Evolutionary conservation across 1,140 invertebrate species (phyloP), one percentile per base, ranked within the genome.

Genomic region (Drosophila equinoxialis): DNA sequence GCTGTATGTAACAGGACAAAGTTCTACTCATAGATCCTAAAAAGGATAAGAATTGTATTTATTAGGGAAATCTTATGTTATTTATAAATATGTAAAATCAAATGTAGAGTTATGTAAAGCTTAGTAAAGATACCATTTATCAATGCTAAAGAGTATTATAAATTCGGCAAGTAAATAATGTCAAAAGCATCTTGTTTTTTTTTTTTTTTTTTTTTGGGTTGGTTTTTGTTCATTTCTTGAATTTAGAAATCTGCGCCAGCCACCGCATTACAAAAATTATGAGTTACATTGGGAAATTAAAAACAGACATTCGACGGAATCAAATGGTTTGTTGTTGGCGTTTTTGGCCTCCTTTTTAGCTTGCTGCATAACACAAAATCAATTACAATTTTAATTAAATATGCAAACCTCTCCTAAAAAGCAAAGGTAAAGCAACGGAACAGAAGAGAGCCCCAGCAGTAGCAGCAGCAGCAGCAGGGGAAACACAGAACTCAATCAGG

Each of bases 381-480:
- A 87, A 86, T 86, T 86, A 86, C 83, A 86, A 74, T 83, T 86
- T 86, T 86, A 86, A 86, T 86, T 86, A 86, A 86, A 87, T 87
- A 86, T 86, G 84, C 79, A 87, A 86, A 83, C 83, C 83, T 76
- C 66, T 68, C 59, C 80, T 74, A 51, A 45, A 60, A 54, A 70
- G 58, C 63, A 37, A 20, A 61, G 72, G 42, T 23, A 65, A 61
- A 42, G 35, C 51, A 26, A 66, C 51, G 71, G 71, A 75, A 63
- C 41, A 69, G 70, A 54, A 64, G 58, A 73, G 41, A 42, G 4
- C 41, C 41, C 4, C 11, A 45, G n/a, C 42, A 14, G 42, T 6
- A 20, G 14, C 45, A 48, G 45, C 45, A 48, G 14, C 7, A 48
- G 37, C 37, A 39, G 37, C 11, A 39, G 37, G 37, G 45, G 45